Percentiles rank a stretch among this genome's conserved stretches.
These are phyloP conservation scores for Abramis brama DNA, from an alignment of 2,113 vertebrate species.

Conservation along the genomic window DNA sequence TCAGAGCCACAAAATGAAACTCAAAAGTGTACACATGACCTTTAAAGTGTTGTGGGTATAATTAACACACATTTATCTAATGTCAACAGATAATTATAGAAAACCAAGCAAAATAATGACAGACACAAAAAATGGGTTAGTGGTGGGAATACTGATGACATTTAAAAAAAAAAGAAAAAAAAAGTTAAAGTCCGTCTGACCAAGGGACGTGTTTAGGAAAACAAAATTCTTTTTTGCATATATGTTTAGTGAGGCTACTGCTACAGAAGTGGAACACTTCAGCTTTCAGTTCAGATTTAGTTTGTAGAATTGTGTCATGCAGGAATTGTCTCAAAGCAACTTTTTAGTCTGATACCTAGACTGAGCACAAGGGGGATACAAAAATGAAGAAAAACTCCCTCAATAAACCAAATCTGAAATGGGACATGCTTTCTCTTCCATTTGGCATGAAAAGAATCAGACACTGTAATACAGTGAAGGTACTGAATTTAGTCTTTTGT, in stretches of 20 bases:
- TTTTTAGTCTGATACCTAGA: not conserved
- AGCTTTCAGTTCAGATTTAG: slow-evolving; percentile 1
- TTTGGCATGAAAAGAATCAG: not conserved
- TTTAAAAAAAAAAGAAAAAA: not conserved
- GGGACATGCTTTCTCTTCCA: not conserved
- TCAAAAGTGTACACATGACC: slow-evolving; percentile 41
- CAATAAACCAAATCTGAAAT: not conserved
- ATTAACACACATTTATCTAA: slow-evolving; percentile 64
- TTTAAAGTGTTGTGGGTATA: slow-evolving; percentile 58
- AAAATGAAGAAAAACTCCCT: not conserved
- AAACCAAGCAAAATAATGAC: slow-evolving; percentile 50
- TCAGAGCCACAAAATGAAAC: slow-evolving; percentile 45
- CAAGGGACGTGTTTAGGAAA: not conserved
- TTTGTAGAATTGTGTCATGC: not conserved
- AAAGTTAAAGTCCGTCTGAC: not conserved
- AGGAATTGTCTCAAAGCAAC: not conserved
- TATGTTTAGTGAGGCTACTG: not conserved
- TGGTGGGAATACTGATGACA: not conserved
- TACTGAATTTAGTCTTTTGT: slow-evolving; percentile 28
- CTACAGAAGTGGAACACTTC: not conserved
- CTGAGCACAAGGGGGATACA: not conserved
- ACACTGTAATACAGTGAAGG: not conserved
- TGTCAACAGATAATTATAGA: slow-evolving; percentile 55
- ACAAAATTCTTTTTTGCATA: not conserved
- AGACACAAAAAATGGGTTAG: slow-evolving; percentile 6